Evolutionary conservation across 2,888 invertebrate species (phyloP).

Genomic region (Seira sanloemensis): DNA sequence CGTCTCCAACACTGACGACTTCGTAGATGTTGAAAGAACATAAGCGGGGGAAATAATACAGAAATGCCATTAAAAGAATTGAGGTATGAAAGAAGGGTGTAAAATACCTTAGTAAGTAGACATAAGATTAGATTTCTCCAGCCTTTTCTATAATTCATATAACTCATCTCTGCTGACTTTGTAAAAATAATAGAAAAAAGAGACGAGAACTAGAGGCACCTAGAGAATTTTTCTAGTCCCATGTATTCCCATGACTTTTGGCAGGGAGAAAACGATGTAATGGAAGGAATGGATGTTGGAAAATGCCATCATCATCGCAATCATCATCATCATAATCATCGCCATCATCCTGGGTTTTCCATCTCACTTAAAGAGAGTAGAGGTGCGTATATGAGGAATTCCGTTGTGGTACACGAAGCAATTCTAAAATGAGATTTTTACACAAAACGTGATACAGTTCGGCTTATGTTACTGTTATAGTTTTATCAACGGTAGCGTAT

Average conservation of each 20-base stretch:
- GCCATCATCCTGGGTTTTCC: not conserved
- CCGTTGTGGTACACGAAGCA: not conserved
- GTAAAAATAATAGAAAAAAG: not conserved
- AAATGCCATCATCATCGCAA: conserved; percentile 44
- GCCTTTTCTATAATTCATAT: conserved; percentile 4
- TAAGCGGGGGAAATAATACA: conserved; percentile 25
- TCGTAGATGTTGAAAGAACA: conserved; percentile 25
- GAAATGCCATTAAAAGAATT: conserved; percentile 12
- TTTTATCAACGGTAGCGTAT: too few relatives aligned
- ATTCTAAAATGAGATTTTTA: conserved; percentile 6
- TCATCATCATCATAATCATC: conserved; percentile 27
- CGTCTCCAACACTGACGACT: not conserved
- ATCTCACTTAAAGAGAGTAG: conserved; percentile 22
- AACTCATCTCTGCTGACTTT: not conserved
- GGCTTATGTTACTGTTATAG: not conserved
- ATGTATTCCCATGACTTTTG: conserved; percentile 57
- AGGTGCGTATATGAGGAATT: not conserved
- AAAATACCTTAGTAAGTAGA: conserved; percentile 43
- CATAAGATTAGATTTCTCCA: conserved; percentile 56
- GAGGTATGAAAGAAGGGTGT: conserved; percentile 40
- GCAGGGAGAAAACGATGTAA: conserved; percentile 57
- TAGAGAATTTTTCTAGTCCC: not conserved
- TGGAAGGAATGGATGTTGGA: conserved; percentile 50
- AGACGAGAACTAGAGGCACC: conserved; percentile 15
- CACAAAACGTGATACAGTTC: conserved; percentile 2